phyloP scores from a whole-genome alignment of 2,113 vertebrate genomes.

The Redunca redunca region DNA sequence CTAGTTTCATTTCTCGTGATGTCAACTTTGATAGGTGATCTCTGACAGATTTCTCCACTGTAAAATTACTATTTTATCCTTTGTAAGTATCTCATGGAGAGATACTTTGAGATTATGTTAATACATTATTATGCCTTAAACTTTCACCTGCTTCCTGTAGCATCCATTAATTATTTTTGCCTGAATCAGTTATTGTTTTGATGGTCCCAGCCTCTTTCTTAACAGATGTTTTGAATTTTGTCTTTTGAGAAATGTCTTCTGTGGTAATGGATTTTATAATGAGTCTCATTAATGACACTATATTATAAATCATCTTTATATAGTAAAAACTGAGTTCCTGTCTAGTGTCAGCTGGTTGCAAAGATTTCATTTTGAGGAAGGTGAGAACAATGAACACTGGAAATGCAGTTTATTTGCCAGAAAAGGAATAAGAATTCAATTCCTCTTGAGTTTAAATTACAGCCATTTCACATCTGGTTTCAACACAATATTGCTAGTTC shows the following conservation, averaged over 20 bases:
- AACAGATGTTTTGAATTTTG: background rate
- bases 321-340: background rate
- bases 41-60: background rate
- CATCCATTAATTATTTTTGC: background rate
- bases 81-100: background rate
- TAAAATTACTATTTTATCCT: background rate
- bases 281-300: background rate
- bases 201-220: background rate
- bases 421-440: background rate
- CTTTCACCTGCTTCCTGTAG: background rate
- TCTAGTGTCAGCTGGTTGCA: background rate
- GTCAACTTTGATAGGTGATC: background rate
- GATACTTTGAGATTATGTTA: background rate
- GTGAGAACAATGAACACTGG: background rate
- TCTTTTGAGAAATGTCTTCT: background rate
- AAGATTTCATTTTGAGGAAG: background rate
- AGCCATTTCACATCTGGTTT: background rate
- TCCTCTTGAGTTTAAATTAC: background rate
- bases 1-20: background rate
- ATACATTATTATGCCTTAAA: background rate
- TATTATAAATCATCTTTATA: background rate
- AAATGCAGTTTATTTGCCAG: background rate
- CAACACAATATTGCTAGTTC: background rate
- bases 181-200: background rate
- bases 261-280: background rate